Evolutionary conservation across 2,113 vertebrate species (phyloP), one percentile per base, ranked within the genome.

Genomic region (Nothobranchius kuhntae): DNA sequence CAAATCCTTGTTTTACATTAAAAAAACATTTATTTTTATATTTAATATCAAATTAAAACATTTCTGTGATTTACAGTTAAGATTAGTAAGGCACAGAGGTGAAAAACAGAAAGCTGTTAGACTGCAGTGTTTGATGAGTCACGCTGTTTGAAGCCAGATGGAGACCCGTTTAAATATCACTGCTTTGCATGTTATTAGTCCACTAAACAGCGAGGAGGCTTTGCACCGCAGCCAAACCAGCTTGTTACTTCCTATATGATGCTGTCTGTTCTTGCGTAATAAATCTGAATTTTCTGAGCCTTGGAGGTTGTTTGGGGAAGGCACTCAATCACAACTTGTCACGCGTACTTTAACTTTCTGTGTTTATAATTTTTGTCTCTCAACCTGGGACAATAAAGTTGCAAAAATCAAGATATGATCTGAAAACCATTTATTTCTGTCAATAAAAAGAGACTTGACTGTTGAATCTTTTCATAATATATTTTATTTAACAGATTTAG

Each of bases 111-210:
- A 44, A 73, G 75, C 63, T 54, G 68, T 77, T 72, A 52, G 42
- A 67, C 58, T n/a, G 36, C 12, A 13, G 58, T 53, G 52, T 75
- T 38, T 65, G 40, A 80, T 86, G 82, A 88, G 75, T 89, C 87
- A 88, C 57, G 40, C 35, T 44, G 65, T 65, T 70, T 42, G 59
- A 38, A 57, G n/a, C 62, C 52, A 82, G 67, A 70, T 65, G 70
- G 55, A 17, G 47, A n/a, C 73, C 68, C 0, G 66, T 71, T 76
- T 78, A 66, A 69, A 84, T 61, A 60, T 46, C 24, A 60, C 7
- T 54, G 65, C 47, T 68, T 79, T 68, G 26, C 44, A 68, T 71
- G 52, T 73, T 68, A 54, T 72, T 62, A 61, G 58, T 62, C 38
- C 9, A 14, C 17, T 24, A 61, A 35, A 74, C n/a, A 71, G 51